Percentiles rank a stretch among this genome's conserved stretches.
Conservation (phyloP, 2,113 vertebrate species). For the Microcebus murinus region DNA sequence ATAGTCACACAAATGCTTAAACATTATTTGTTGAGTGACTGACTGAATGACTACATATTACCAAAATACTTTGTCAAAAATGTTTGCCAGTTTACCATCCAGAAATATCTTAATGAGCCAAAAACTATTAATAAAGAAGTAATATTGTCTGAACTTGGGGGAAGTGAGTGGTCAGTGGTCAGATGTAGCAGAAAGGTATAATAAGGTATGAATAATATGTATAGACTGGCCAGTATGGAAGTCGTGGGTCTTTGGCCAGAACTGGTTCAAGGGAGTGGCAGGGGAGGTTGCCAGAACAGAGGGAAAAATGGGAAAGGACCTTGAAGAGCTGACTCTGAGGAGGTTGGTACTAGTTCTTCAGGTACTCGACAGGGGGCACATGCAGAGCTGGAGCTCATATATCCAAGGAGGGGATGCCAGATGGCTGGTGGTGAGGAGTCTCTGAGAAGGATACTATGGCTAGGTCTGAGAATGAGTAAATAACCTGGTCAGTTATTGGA, state of each 20-base stretch:
- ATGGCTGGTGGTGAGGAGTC: background rate
- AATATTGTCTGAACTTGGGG: background rate
- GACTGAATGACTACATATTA: background rate
- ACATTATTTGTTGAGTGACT: background rate
- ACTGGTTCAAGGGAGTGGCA: background rate
- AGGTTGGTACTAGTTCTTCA: background rate
- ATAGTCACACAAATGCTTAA: background rate
- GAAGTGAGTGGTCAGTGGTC: background rate
- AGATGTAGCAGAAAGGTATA: background rate
- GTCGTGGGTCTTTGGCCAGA: background rate
- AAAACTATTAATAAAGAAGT: background rate
- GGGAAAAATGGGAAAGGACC: background rate
- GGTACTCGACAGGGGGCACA: background rate
- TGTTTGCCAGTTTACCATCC: background rate
- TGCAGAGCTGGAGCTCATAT: background rate
- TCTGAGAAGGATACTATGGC: background rate
- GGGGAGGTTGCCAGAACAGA: background rate
- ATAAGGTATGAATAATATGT: background rate
- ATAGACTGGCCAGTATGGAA: background rate
- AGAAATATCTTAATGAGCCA: background rate
- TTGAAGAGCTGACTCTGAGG: background rate
- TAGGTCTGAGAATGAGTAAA: background rate
- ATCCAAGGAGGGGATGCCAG: background rate
- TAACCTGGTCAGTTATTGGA: background rate
- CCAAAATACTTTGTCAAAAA: background rate